A percentile compares a stretch with the other conserved stretches of the same genome.
These are phyloP conservation scores for Petrophora chlorosata DNA, from an alignment of 2,888 invertebrate species.

Conservation along the genomic window DNA sequence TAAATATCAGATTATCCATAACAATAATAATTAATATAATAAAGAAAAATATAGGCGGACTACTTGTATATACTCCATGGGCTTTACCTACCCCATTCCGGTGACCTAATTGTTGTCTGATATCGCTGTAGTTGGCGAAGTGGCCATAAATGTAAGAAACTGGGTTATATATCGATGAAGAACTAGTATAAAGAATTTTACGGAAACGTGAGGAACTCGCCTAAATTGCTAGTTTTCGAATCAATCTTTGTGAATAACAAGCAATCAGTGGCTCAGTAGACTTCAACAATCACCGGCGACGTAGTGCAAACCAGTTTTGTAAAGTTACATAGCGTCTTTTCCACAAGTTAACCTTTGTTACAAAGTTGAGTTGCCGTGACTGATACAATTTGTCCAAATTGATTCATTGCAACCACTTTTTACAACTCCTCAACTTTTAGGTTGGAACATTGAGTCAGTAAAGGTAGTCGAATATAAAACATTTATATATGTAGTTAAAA, in stretches of 20 bases:
- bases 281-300: background rate
- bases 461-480: background rate
- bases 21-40: too few species aligned
- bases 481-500: too few species aligned
- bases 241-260: slow-evolving; percentile 39
- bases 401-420: slow-evolving; percentile 32
- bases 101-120: slow-evolving; percentile 78
- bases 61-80: too few species aligned
- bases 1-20: too few species aligned
- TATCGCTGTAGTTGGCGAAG: slow-evolving; percentile 68
- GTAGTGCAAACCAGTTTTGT: slow-evolving; percentile 18
- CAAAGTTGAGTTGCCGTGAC: slow-evolving; percentile 32
- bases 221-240: slow-evolving; percentile 51
- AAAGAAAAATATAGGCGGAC: too few species aligned
- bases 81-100: slow-evolving; percentile 68
- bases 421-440: slow-evolving; percentile 6
- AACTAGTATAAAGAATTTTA: slow-evolving; percentile 58
- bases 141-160: slow-evolving; percentile 77
- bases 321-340: slow-evolving; percentile 24
- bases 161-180: slow-evolving; percentile 80
- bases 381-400: slow-evolving; percentile 32
- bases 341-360: slow-evolving; percentile 24
- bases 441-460: slow-evolving; percentile 5
- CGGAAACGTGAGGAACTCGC: slow-evolving; percentile 49
- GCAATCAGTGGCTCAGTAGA: slow-evolving; percentile 18